Base-by-base conservation (phyloP, 2,797 vertebrate species). In the Tenualosa thibaudeaui region DNA sequence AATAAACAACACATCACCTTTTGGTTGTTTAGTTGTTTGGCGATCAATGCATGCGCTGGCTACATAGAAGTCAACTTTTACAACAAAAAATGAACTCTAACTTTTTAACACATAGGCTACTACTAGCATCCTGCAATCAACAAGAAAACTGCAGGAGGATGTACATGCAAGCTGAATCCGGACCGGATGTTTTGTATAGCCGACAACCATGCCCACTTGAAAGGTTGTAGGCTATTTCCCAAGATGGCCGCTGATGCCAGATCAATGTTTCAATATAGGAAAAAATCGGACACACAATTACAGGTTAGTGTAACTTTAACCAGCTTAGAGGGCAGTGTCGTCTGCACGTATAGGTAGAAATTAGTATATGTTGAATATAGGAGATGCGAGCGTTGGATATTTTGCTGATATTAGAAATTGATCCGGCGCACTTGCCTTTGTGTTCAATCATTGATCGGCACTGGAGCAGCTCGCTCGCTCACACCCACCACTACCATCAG, bases 161-260 rank as follows among this genome's bases (percentile, higher is more conserved):
- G 71, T 78, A 40, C 71, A 78, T 78, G 40, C 62, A 84, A 90
- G 89, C 91, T 90, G 88, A 91, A 90, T 92, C 92, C 93, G 90
- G 90, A 91, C 91, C 90, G 90, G 91, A 89, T 90, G 90, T 92
- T 91, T 92, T 90, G 92, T 88, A 88, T 92, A 92, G 92, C 93
- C 93, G 86, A 90, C 88, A 90, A 90, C 71, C 71, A 78, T 78
- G 71, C 71, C 71, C 71, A 78, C 71, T 78, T 78, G 81, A 90
- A 92, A 89, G 88, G 89, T 90, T 87, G 91, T 87, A 90, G 92
- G 88, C 90, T 92, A 89, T 92, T 94, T 94, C 95, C 92, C 93
- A 96, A 96, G 95, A 96, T 96, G 95, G 95, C 95, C 92, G 95
- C 95, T 94, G 94, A 95, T 84, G 95, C 93, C 93, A 95, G 95